These are phyloP conservation scores for Grallaria varia DNA, from an alignment of 2,113 vertebrate species.

Conservation along the genomic window DNA sequence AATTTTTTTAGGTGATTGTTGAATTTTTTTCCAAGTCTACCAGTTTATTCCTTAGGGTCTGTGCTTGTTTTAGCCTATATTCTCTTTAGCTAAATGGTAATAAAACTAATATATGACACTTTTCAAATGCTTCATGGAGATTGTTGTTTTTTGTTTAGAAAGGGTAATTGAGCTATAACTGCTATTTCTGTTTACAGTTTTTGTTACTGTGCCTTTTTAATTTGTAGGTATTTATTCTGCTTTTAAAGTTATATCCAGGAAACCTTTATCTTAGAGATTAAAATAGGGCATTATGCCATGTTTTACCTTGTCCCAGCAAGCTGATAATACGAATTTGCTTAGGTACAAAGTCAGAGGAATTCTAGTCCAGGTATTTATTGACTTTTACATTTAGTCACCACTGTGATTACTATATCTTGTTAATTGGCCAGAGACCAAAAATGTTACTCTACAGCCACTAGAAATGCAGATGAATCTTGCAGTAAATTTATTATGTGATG, in stretches of 20 bases:
- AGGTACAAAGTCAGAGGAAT: neutral
- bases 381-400: neutral
- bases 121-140: neutral
- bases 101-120: neutral
- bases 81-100: neutral
- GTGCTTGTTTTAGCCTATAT: neutral
- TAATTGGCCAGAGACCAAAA: neutral
- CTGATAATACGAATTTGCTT: neutral
- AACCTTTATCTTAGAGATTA: neutral
- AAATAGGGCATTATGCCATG: neutral
- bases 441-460: neutral
- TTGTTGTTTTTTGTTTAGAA: neutral
- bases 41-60: neutral
- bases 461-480: neutral
- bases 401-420: neutral
- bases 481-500: neutral
- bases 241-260: neutral
- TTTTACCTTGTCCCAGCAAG: neutral
- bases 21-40: neutral
- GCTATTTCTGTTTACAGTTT: neutral
- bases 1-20: neutral
- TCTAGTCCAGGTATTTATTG: neutral
- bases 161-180: neutral
- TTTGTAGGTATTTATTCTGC: neutral
- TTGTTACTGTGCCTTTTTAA: neutral